Percentiles rank a stretch among this genome's conserved stretches.
phyloP scores from a whole-genome alignment of 2,113 vertebrate genomes.

The Pungitius pungitius region DNA sequence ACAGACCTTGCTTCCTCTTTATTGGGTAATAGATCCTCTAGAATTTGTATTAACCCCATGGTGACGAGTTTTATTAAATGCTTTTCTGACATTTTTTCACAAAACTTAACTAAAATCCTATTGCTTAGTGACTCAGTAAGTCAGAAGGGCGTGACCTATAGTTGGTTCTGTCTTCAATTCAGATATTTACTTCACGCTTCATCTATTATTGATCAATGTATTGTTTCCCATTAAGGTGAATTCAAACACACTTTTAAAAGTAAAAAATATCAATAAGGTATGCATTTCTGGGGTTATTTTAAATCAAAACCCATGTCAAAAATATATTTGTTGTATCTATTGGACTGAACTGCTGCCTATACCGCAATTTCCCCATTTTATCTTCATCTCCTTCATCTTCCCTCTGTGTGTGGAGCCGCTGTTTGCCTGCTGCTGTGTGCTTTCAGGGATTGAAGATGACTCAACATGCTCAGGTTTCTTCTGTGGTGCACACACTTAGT shows the following conservation, averaged over 20 bases:
- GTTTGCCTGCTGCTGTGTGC: constrained; percentile 56
- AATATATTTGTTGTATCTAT: neutral
- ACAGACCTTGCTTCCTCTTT: neutral
- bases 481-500: neutral
- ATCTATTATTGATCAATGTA: neutral
- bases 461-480: neutral
- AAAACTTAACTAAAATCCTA: too few species aligned
- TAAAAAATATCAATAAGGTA: neutral
- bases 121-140: neutral
- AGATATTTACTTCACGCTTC: neutral
- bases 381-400: constrained; percentile 13
- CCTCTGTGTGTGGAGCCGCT: constrained; percentile 20
- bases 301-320: neutral
- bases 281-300: neutral
- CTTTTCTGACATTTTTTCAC: too few species aligned
- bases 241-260: neutral
- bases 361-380: constrained; percentile 1
- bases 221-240: neutral
- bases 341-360: constrained; percentile 63
- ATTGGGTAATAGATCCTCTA: neutral
- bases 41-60: neutral
- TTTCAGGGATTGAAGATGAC: constrained; percentile 65
- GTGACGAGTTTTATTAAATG: neutral
- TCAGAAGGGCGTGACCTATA: neutral
- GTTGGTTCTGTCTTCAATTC: neutral